Evolutionary conservation across 2,888 invertebrate species (phyloP), one percentile per base, ranked within the genome.

Genomic region (Ferdinandea cuprea): DNA sequence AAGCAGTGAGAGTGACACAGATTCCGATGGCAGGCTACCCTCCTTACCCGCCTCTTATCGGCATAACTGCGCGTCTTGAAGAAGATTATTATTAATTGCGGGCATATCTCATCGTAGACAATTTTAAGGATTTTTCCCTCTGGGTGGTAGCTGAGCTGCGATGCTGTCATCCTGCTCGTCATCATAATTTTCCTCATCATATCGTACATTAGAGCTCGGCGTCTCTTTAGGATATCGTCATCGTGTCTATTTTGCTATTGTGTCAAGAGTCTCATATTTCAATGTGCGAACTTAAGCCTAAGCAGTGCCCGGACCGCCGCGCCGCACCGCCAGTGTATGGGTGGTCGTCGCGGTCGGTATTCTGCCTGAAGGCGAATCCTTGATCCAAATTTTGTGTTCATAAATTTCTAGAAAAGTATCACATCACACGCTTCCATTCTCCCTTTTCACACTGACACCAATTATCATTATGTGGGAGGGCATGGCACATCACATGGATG

Each of bases 251-350:
- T 71, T 76, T 71, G 73, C 46, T 54, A 73, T 73, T 73, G 69
- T 81, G 80, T 81, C 80, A 81, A 81, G 80, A 69, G 76, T 81
- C 80, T 81, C 69, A 71, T 80, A 71, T 80, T 80, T 74, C 80
- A 80, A 80, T 71, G 80, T 76, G 76, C 66, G 80, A 69, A 74
- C 79, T 69, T 79, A 79, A 68, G 69, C 69, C 74, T 74, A 74
- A 69, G 63, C 44, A 58, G 61, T 58, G 50, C 42, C 65, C 9
- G 37, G 21, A 32, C 3, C n/a, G n/a, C n/a, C n/a, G n/a, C n/a
- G n/a, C n/a, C n/a, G n/a, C 28, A 28, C 37, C 13, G 37, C 6
- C 37, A 37, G 37, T 9, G 35, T 35, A 35, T 35, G 11, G 40
- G 37, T 56, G 17, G 54, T 54, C 58, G 69, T 71, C 37, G 58